Conservation (phyloP, 2,797 vertebrate species). For the Calcarius lapponicus region DNA sequence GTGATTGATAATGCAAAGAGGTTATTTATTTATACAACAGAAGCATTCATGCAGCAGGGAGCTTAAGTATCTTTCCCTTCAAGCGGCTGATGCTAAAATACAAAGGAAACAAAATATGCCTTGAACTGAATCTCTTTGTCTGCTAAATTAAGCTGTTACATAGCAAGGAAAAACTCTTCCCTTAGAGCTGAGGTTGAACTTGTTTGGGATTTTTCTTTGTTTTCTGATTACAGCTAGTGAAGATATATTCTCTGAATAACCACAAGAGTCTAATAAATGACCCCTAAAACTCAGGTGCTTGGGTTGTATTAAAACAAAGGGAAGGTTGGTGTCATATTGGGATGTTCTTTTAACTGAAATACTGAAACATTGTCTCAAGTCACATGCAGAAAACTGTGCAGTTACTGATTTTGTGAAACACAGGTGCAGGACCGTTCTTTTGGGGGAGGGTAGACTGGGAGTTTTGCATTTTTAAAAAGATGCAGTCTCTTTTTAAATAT, state of each 20-base stretch:
- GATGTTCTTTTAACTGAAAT: background rate
- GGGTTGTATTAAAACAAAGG: background rate
- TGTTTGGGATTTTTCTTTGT: background rate
- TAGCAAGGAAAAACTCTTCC: background rate
- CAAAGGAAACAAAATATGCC: background rate
- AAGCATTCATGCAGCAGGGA: background rate
- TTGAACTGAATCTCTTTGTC: background rate
- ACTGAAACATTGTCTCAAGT: background rate
- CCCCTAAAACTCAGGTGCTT: background rate
- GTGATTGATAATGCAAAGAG: conserved; percentile 1
- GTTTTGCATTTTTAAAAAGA: background rate
- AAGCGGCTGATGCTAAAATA: background rate
- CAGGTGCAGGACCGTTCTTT: background rate
- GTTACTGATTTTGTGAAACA: background rate
- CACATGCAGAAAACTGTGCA: background rate
- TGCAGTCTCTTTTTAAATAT: background rate
- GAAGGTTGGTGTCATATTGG: background rate
- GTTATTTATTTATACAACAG: background rate
- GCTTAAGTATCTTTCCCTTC: background rate
- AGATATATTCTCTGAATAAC: background rate
- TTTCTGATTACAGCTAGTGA: background rate
- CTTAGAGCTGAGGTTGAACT: background rate
- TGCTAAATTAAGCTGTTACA: background rate
- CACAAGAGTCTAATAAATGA: background rate
- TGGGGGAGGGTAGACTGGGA: rapidly evolving